Evolutionary conservation across 2,888 invertebrate genomes (phyloP), one percentile per base, ranked within the genome.

Genomic region (Colostygia pectinataria): DNA sequence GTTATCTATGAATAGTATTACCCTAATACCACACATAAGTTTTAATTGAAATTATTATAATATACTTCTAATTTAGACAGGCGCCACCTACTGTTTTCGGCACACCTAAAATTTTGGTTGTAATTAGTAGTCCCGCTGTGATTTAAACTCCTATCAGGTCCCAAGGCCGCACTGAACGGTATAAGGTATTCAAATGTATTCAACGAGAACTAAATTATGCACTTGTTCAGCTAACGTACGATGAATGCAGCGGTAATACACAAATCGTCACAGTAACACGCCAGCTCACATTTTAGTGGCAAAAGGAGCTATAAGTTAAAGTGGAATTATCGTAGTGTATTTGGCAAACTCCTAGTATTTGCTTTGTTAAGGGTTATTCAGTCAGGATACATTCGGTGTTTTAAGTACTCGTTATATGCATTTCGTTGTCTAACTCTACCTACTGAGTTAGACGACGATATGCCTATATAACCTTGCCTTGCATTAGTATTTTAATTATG

Each of bases 61-160:
- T 59, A 63, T 65, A 61, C 55, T 42, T 61, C 56, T 70, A 72
- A 70, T 72, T 38, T 66, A 61, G 61, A 67, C 63, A 68, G 62
- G 37, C 54, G 53, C 72, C 74, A 65, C 72, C 73, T 64, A 74
- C 74, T 71, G 74, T 61, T 58, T 39, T 54, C 36, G 41, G 36
- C 51, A 56, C 58, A 54, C 53, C 52, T 56, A 69, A 63, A 67
- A 57, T 58, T 65, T 63, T 65, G 55, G 53, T 54, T 41, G 52
- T 57, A 55, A 54, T 57, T 56, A 57, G 52, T 37, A 10, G 27
- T 58, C 73, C 71, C 64, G 70, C 68, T 67, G 70, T 50, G 73
- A 58, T 63, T 58, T 54, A 63, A 55, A 39, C 39, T 44, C 38
- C 48, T 43, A 45, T 40, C 49, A 23, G 20, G 37, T 40, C 31